These are phyloP conservation scores for Podarcis cretensis DNA, from an alignment of 2,113 vertebrate genomes.

Conservation along the genomic window DNA sequence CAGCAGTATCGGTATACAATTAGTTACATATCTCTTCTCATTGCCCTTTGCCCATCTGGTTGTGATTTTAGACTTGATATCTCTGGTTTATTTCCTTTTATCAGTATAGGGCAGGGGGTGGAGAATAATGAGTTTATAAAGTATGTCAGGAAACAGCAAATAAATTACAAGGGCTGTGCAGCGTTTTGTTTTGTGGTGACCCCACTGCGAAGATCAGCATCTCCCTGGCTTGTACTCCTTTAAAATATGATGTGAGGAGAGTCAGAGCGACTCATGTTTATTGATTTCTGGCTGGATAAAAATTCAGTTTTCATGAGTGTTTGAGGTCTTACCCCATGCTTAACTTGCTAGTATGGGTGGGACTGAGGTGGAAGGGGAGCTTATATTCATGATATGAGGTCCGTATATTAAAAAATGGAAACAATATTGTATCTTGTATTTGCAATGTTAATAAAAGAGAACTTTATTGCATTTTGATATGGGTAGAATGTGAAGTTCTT, in stretches of 20 bases:
- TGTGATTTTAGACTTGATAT: neutral
- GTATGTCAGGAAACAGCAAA: neutral
- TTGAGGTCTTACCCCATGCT: neutral
- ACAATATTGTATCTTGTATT: constrained; percentile 3
- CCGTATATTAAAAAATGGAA: neutral
- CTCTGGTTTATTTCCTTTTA: neutral
- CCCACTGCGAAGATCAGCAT: neutral
- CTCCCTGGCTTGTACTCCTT: neutral
- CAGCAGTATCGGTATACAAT: neutral
- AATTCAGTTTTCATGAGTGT: neutral
- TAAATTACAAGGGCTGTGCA: neutral
- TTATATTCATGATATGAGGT: neutral
- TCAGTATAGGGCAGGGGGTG: neutral
- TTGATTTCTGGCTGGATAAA: neutral
- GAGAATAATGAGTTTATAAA: neutral
- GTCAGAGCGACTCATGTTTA: neutral
- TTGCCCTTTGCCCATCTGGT: neutral
- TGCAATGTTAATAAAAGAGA: constrained; percentile 1
- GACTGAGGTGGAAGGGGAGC: too few species aligned
- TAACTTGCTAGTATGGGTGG: neutral
- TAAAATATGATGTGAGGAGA: constrained; percentile 2
- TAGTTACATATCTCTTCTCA: neutral
- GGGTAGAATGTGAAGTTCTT: neutral
- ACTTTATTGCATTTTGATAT: neutral
- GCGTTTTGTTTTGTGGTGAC: neutral